phyloP scores from a whole-genome alignment of 2,113 vertebrate genomes.

The Solea senegalensis region DNA sequence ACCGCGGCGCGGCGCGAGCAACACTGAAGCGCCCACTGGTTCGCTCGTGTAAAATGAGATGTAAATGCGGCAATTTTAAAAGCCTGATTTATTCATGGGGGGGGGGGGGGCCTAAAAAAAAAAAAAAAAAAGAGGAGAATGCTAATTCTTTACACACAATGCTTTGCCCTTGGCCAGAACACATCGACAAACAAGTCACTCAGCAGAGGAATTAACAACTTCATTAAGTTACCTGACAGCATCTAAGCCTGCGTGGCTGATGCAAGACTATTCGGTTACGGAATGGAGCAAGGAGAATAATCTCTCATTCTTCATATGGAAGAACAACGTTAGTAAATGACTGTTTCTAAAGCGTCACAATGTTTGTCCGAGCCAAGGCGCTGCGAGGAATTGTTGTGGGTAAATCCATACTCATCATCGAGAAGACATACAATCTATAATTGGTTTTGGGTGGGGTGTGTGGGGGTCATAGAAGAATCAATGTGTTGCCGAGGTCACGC shows the following conservation, averaged over 20 bases:
- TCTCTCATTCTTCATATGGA: neutral
- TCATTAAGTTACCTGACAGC: slow-evolving; percentile 73
- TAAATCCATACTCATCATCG: slow-evolving; percentile 46
- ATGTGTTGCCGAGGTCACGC: slow-evolving; percentile 58
- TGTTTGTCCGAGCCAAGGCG: slow-evolving; percentile 1
- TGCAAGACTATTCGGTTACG: slow-evolving; percentile 3
- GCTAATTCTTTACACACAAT: slow-evolving; percentile 58
- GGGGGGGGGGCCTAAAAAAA: neutral
- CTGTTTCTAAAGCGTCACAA: neutral
- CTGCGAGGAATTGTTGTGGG: neutral
- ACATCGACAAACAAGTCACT: slow-evolving; percentile 72
- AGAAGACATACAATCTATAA: slow-evolving; percentile 31
- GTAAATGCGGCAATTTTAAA: slow-evolving; percentile 74
- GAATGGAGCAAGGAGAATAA: neutral
- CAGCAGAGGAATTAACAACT: slow-evolving; percentile 74
- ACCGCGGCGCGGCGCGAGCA: neutral
- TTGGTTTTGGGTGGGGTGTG: slow-evolving; percentile 20
- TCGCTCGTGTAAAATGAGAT: slow-evolving; percentile 74
- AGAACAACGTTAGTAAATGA: neutral
- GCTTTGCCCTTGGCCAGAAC: slow-evolving; percentile 72
- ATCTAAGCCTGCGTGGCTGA: slow-evolving; percentile 19
- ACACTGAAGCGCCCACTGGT: slow-evolving; percentile 21
- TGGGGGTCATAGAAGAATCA: slow-evolving; percentile 45
- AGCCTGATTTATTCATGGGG: slow-evolving; percentile 75
- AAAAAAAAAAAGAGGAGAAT: slow-evolving; percentile 66